Evolutionary conservation across 53 echinoderm and acorn worm species (phyloP), one percentile per base, ranked within the genome.

Genomic region (Apostichopus leukothele): DNA sequence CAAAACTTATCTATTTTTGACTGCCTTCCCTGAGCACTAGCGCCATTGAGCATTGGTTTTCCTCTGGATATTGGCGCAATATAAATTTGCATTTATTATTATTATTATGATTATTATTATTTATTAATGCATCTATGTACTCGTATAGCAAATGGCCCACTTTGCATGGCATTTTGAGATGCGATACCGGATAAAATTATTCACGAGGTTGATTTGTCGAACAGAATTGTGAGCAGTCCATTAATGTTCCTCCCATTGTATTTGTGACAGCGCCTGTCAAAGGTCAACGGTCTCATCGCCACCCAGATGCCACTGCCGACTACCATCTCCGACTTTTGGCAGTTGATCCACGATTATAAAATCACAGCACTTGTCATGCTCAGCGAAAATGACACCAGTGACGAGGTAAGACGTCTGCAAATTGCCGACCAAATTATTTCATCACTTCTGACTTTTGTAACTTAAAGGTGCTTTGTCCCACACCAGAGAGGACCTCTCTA

Each of bases 231-330:
- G 39, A 39, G 39, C 39, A 39, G 3, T 39, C 39, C 39, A 39
- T 39, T 39, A 39, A 39, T 39, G 3, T 39, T 39, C 39, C 39
- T n/a, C 57, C 57, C 57, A 9, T 76, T 39, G 5, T 19, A 4
- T 67, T 50, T 78, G 9, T 16, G 7, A 52, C 79, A 89, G 91
- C 68, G 88, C 11, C 91, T 88, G 76, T 91, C 75, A 83, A 86
- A 90, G 26, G 92, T 54, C 12, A 92, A 96, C 25, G 50, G 74
- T 50, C 86, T 90, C 67, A 73, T 96, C 9, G 88, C 88, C 1
- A 95, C 96, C 11, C 96, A 96, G 91, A 89, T 92, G 90, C 94
- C 96, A 7, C 77, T 96, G 19, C 89, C 96, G 52, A 79, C 79
- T 61, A 96, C 96, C 22, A 76, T 94, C 21, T 57, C 91, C 1